Conservation (phyloP, 2,888 invertebrate species). For the Ochropacha duplaris region DNA sequence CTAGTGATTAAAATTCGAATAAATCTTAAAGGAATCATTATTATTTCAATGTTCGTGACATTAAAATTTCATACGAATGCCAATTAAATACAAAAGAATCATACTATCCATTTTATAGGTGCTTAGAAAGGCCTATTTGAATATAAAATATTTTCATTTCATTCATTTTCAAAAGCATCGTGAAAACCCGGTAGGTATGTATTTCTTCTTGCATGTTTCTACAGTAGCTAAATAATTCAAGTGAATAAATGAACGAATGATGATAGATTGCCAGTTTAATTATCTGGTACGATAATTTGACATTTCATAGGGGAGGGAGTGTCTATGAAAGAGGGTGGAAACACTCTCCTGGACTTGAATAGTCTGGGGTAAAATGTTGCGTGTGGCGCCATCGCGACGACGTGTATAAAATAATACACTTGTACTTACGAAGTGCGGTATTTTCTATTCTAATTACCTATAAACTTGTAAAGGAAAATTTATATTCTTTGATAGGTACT, state of each 20-base stretch:
- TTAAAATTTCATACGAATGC: too few species aligned
- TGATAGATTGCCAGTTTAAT: conserved; percentile 10
- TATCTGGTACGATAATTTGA: neutral
- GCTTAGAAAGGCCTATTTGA: too few species aligned
- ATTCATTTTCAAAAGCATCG: too few species aligned
- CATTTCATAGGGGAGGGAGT: conserved; percentile 26
- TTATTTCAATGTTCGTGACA: too few species aligned
- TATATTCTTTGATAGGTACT: neutral
- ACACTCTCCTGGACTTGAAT: conserved; percentile 20
- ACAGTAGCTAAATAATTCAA: conserved; percentile 4
- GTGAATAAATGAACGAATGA: conserved; percentile 31
- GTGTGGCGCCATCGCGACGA: conserved; percentile 55
- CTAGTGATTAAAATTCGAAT: neutral
- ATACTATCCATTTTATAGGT: too few species aligned
- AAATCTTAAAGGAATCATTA: neutral
- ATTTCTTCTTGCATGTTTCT: neutral
- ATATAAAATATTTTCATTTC: too few species aligned
- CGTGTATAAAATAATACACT: conserved; percentile 27
- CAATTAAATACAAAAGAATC: too few species aligned
- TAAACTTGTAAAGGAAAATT: conserved; percentile 16
- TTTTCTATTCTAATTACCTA: conserved; percentile 32
- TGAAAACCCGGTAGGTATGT: too few species aligned
- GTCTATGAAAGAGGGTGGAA: conserved; percentile 31
- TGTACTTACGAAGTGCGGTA: conserved; percentile 15
- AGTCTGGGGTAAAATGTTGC: conserved; percentile 38